These are phyloP conservation scores for Heteromurus nitidus DNA, from an alignment of 2,888 invertebrate species.

Conservation along the genomic window DNA sequence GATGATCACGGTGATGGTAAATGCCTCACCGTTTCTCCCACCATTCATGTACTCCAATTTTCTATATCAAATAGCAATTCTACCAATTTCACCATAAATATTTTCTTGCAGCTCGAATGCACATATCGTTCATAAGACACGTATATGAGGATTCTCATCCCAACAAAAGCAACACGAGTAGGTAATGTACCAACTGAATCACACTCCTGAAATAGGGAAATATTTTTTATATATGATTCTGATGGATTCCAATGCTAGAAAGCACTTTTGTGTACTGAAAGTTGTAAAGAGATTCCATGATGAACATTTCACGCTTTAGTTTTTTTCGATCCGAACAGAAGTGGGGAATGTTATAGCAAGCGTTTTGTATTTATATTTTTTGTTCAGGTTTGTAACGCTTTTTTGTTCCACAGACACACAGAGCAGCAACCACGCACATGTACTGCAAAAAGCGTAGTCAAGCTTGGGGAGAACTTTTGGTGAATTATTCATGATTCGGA, in stretches of 20 bases:
- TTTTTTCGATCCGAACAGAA: neutral
- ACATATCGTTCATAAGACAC: too few relatives aligned
- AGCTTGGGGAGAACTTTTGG: constrained; percentile 31
- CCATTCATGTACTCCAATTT: constrained; percentile 21
- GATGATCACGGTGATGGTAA: constrained; percentile 38
- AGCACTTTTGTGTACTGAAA: neutral
- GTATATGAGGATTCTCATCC: too few relatives aligned
- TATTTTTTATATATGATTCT: too few relatives aligned
- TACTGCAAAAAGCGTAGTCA: constrained; percentile 4
- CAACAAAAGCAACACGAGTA: too few relatives aligned
- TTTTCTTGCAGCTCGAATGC: too few relatives aligned
- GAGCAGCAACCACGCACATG: too few relatives aligned
- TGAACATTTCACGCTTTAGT: neutral
- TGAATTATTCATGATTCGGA: constrained; percentile 58
- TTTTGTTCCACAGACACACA: too few relatives aligned
- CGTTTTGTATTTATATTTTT: neutral
- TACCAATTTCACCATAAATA: constrained; percentile 20
- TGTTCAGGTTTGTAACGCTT: too few relatives aligned
- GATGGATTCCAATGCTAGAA: neutral
- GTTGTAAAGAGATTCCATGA: constrained; percentile 11
- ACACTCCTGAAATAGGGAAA: too few relatives aligned
- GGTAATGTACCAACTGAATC: too few relatives aligned
- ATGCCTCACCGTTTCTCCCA: constrained; percentile 33
- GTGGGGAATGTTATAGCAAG: neutral
- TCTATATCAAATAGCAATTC: constrained; percentile 38